Percentiles rank a stretch among this genome's conserved stretches.
phyloP scores from a whole-genome alignment of 2,888 invertebrate species.

The Erebia ligea region DNA sequence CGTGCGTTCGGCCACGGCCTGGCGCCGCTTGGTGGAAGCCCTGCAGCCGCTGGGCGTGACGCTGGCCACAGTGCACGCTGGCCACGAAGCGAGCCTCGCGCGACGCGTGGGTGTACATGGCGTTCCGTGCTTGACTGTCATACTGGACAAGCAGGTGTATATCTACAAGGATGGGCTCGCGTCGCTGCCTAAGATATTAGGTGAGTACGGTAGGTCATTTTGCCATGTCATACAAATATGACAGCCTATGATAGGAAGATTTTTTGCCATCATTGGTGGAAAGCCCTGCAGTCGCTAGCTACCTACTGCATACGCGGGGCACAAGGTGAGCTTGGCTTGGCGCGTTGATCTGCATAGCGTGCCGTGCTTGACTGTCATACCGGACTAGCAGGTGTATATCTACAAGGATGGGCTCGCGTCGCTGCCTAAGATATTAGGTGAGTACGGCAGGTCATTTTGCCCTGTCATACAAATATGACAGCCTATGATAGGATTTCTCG shows the following conservation, averaged over 20 bases:
- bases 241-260: no score
- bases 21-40: slow-evolving; percentile 93
- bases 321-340: slow-evolving; percentile 86
- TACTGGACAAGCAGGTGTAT: slow-evolving; percentile 92
- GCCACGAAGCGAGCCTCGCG: slow-evolving; percentile 90
- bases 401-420: slow-evolving; percentile 93
- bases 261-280: background rate
- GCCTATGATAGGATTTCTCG: background rate
- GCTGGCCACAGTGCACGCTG: slow-evolving; percentile 91
- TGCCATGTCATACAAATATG: no score
- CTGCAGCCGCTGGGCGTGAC: slow-evolving; percentile 93
- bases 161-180: slow-evolving; percentile 92
- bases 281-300: background rate
- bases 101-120: slow-evolving; percentile 91
- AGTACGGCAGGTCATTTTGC: slow-evolving; percentile 45
- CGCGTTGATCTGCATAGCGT: slow-evolving; percentile 91
- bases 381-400: slow-evolving; percentile 92
- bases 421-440: slow-evolving; percentile 91
- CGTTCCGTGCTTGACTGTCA: slow-evolving; percentile 91
- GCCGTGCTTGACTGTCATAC: slow-evolving; percentile 90
- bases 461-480: no score
- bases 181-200: slow-evolving; percentile 91
- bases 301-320: background rate
- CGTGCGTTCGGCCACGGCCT: slow-evolving; percentile 92
- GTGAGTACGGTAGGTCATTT: slow-evolving; percentile 66